Base-by-base conservation (phyloP, 2,888 invertebrate species). In the Hydraecia micacea region DNA sequence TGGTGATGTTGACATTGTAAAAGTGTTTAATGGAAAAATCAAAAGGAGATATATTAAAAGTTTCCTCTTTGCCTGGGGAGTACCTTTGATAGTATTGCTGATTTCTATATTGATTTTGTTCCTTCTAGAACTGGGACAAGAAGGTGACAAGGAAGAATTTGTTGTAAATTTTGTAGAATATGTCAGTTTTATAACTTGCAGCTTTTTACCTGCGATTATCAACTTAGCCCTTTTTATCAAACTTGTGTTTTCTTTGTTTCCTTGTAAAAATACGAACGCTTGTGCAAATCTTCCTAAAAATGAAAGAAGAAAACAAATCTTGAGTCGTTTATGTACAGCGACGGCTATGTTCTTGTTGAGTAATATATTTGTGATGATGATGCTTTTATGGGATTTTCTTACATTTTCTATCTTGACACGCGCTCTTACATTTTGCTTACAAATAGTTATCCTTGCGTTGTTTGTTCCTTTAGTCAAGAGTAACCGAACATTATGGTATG, bases 1-100 rank as follows among this genome's bases (percentile, higher is more conserved):
- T 83, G 11, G 68, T 83, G 58, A 82, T 36, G 80, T 79, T 18
- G 80, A 84, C 6, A 67, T 84, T 55, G 85, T 68, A 11, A 74
- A 79, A 74, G 80, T 84, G 1, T 79, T 84, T 28, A 11, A 62
- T 6, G 15, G 2, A 2, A 63, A 84, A 18, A 65, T 73, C 1
- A 67, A 80, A 32, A 39, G 72, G 8, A 75, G 60, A 11, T 80
- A 49, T 55, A 32, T 84, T 0, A 80, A 72, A 39, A 73, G 85
- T 18, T 55, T 58, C 15, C 18, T 83, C 15, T 83, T 83, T 28
- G 80, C 75, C 4, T 84, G 84, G 85, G 80, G 73, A 4, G 13
- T 74, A 8, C 75, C 80, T 11, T 1, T 32, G 0, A 15, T 15
- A 21, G 49, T 74, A 18, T 13, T 42, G 6, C 1, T 70, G 0